Conservation (phyloP, 2,888 invertebrate genomes). For the Noctua pronuba region DNA sequence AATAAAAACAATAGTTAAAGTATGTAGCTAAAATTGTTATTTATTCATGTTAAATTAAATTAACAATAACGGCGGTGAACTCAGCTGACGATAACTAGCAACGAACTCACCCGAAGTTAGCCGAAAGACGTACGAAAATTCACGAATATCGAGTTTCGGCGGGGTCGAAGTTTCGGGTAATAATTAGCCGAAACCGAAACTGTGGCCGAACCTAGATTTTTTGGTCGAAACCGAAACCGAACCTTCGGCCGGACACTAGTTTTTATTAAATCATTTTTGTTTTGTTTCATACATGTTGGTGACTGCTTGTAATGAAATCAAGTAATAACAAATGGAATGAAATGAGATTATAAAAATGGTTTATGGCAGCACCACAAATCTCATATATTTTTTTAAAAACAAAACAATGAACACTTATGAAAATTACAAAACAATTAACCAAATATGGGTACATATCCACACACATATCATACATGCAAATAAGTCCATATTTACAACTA, state of each 20-base stretch:
- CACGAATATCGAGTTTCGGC: background rate
- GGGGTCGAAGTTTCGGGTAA: background rate
- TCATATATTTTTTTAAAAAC: background rate
- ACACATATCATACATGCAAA: conserved; percentile 5
- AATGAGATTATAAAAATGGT: conserved; percentile 12
- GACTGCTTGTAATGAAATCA: background rate
- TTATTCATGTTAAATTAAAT: too few species aligned
- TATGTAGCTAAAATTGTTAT: too few species aligned
- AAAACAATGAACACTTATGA: background rate
- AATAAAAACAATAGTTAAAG: too few species aligned
- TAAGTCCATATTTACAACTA: conserved; percentile 12
- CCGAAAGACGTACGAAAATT: background rate
- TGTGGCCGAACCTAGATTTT: too few species aligned
- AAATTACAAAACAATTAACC: conserved; percentile 9
- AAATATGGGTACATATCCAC: conserved; percentile 18
- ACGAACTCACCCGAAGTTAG: background rate
- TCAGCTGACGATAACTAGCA: background rate
- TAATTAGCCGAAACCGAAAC: background rate
- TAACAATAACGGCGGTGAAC: too few species aligned
- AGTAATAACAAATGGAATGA: background rate
- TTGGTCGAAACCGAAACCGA: too few species aligned
- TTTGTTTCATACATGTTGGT: conserved; percentile 10
- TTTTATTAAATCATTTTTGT: conserved; percentile 1
- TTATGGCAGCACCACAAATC: background rate
- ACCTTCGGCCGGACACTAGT: background rate